A percentile compares a stretch with the other conserved stretches of the same genome.
phyloP scores from a whole-genome alignment of 2,888 invertebrate genomes.

The Phyllotreta striolata region DNA sequence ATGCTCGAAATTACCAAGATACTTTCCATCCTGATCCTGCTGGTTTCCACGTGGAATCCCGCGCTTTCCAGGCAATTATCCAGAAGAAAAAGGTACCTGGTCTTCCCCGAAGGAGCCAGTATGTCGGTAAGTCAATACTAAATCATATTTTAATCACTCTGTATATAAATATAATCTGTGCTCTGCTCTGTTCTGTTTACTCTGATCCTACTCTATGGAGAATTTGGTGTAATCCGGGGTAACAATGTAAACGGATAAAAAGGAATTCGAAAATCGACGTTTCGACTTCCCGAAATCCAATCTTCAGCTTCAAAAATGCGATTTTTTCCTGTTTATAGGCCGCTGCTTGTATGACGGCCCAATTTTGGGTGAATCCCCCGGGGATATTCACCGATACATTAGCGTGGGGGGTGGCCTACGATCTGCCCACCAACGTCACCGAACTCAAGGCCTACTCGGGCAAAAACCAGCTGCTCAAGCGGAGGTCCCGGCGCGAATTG shows the following conservation, averaged over 20 bases:
- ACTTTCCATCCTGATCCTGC: too few species aligned
- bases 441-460: conserved; percentile 36
- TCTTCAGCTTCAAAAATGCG: too few species aligned
- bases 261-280: too few species aligned
- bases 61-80: conserved; percentile 56
- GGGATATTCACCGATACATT: conserved; percentile 72
- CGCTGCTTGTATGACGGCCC: conserved; percentile 67
- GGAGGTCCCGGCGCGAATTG: conserved; percentile 46
- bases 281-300: too few species aligned
- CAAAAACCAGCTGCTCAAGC: conserved; percentile 38
- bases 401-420: conserved; percentile 79
- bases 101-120: conserved; percentile 75
- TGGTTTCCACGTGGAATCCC: too few species aligned
- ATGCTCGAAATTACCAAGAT: too few species aligned
- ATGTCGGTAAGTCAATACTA: conserved; percentile 63
- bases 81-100: conserved; percentile 70
- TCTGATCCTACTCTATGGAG: too few species aligned
- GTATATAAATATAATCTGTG: too few species aligned
- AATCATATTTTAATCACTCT: conserved; percentile 9
- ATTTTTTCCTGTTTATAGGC: too few species aligned
- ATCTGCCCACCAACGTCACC: conserved; percentile 72
- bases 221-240: too few species aligned
- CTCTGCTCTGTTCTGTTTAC: too few species aligned
- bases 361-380: conserved; percentile 60
- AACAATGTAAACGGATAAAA: too few species aligned